Conservation (phyloP, 2,113 vertebrate genomes). For the Enhydra lutris region DNA sequence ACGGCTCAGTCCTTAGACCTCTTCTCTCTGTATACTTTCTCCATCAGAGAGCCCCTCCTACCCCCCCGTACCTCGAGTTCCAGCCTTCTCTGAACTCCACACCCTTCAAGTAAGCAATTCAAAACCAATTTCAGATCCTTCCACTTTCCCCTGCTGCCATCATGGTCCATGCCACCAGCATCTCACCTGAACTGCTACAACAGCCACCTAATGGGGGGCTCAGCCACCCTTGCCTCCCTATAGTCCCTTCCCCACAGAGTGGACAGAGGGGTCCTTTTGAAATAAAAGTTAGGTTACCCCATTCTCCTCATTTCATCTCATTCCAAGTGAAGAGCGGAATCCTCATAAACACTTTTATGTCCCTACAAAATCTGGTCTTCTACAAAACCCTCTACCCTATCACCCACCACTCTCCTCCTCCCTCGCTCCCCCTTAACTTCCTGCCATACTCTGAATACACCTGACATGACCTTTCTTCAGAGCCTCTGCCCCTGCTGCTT, state of each 20-base stretch:
- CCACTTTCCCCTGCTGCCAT: not conserved
- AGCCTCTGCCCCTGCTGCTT: not conserved
- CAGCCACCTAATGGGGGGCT: not conserved
- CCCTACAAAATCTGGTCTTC: not conserved
- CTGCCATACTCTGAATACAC: not conserved
- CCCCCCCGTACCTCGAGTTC: not conserved
- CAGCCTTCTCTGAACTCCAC: not conserved
- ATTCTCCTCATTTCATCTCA: not conserved
- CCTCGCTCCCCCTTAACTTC: no score
- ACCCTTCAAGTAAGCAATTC: not conserved
- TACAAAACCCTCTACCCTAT: not conserved
- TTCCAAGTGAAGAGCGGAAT: not conserved
- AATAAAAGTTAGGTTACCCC: not conserved
- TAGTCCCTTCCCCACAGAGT: not conserved
- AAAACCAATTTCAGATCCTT: not conserved
- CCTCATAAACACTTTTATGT: not conserved
- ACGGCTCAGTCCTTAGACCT: not conserved
- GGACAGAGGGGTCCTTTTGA: not conserved
- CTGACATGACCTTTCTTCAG: not conserved
- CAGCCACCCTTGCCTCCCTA: not conserved
- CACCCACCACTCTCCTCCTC: not conserved
- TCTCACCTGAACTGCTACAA: not conserved
- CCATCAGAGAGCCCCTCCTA: not conserved
- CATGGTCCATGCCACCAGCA: not conserved
- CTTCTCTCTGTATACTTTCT: not conserved